Evolutionary conservation across 53 echinoderm and acorn worm genomes (phyloP), one percentile per base, ranked within the genome.

Genomic region (Luidia sarsii): DNA sequence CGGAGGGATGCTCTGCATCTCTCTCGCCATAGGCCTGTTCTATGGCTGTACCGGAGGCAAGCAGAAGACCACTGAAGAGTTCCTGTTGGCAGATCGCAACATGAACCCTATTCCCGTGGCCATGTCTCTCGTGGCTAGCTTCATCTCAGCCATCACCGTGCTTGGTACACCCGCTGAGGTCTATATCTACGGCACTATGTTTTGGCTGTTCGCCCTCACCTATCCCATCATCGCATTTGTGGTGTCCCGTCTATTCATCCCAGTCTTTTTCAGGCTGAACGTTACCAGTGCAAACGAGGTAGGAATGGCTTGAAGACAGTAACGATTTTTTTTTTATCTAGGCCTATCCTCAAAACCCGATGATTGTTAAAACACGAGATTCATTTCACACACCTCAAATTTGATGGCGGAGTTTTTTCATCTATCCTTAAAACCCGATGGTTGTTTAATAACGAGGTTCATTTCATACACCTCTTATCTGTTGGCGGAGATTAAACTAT

Each of bases 101-200:
- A 93, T 93, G 83, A 67, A 82, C 43, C 94, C 94, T 10, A 41
- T 90, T 7, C 91, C 94, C n/a, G 94, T 94, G 15, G 86, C 88
- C 9, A 86, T 88, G 62, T 94, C 94, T 0, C 80, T 94, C 10
- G 86, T 89, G 2, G 94, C 89, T 2, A 94, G 91, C 35, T 91
- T 91, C 43, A 85, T 89, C 27, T 89, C 91, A 2, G 91, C 91
- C 1, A 66, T 92, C 57, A 95, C 95, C 0, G 82, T 95, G 0
- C 80, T 92, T 7, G 95, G 95, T 0, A 89, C 91, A 13, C 95
- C 95, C n/a, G 92, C 92, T 22, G 95, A 95, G 64, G 55, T 79
- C 27, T 95, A 95, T 63, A 64, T 83, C 36, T 64, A 88, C 49
- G 95, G 95, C 1, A 30, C 80, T 18, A 92, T 89, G 92, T 92